A percentile compares a stretch with the other conserved stretches of the same genome.
These are phyloP conservation scores for Hydrozoanthus gracilis DNA, from an alignment of 92 coral and sea anemone genomes.

Conservation along the genomic window DNA sequence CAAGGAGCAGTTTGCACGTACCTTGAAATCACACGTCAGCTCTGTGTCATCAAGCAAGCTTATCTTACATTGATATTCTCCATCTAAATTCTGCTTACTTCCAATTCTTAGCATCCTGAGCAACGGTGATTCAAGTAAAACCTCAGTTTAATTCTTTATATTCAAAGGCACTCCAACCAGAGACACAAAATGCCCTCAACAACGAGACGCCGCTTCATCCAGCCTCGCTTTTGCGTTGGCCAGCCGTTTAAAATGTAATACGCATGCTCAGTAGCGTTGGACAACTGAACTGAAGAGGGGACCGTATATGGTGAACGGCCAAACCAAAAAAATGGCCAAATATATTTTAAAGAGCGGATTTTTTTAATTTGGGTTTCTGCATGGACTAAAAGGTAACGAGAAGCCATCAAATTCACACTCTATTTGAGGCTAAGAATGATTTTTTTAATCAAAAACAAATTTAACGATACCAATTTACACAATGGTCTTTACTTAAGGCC, in stretches of 20 bases:
- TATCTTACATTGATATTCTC: slow-evolving; percentile 94
- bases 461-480: too few relatives aligned
- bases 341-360: too few relatives aligned
- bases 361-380: too few relatives aligned
- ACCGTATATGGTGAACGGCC: too few relatives aligned
- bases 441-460: too few relatives aligned
- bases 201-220: slow-evolving; percentile 23
- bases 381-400: too few relatives aligned
- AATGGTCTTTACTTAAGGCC: too few relatives aligned
- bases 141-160: background rate
- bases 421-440: too few relatives aligned
- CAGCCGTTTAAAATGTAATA: background rate
- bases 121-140: slow-evolving; percentile 1
- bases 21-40: slow-evolving; percentile 99
- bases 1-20: slow-evolving; percentile 54
- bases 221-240: slow-evolving; percentile 35
- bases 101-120: slow-evolving; percentile 80
- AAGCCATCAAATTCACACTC: too few relatives aligned
- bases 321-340: too few relatives aligned
- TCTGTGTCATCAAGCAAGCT: slow-evolving; percentile 97
- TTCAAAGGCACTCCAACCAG: background rate
- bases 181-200: slow-evolving; percentile 27
- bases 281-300: background rate
- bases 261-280: slow-evolving; percentile 14
- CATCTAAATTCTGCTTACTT: slow-evolving; percentile 86